phyloP scores from a whole-genome alignment of 2,888 invertebrate genomes.

The Agrochola litura region DNA sequence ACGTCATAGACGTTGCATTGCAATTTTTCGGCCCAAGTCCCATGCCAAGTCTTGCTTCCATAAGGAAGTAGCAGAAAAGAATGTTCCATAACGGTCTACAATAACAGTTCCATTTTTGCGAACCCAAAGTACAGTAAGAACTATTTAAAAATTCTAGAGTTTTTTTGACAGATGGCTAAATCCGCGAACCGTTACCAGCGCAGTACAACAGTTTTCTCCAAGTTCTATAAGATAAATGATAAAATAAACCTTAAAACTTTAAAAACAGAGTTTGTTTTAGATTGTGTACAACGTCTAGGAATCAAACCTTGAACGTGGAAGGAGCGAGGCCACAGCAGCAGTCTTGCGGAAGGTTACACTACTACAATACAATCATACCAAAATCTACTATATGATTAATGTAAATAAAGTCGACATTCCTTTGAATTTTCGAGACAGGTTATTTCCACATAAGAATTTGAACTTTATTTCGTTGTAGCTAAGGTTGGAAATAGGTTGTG shows the following conservation, averaged over 20 bases:
- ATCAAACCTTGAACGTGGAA: conserved; percentile 87
- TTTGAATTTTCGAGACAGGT: conserved; percentile 17
- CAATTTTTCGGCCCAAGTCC: not conserved
- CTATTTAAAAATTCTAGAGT: conserved; percentile 34
- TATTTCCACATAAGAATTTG: conserved; percentile 24
- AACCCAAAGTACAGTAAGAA: conserved; percentile 35
- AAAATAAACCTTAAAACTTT: conserved; percentile 37
- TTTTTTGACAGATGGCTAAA: conserved; percentile 56
- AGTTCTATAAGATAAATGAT: not conserved
- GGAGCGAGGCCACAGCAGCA: conserved; percentile 80
- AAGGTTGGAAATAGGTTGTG: conserved; percentile 43
- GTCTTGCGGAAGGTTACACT: conserved; percentile 80
- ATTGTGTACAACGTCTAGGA: conserved; percentile 62
- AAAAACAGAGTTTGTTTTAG: conserved; percentile 54
- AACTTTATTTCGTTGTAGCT: conserved; percentile 31
- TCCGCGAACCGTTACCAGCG: conserved; percentile 56
- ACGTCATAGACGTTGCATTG: not conserved
- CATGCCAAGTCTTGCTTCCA: not conserved
- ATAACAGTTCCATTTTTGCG: conserved; percentile 31
- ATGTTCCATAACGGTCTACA: conserved; percentile 27
- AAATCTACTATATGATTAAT: conserved; percentile 49
- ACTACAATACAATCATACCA: conserved; percentile 49
- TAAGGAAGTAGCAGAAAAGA: conserved; percentile 19
- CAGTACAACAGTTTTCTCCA: conserved; percentile 57
- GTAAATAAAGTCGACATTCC: conserved; percentile 61